phyloP scores from a whole-genome alignment of 1,140 invertebrate genomes.

The Archivesica marissinica region DNA sequence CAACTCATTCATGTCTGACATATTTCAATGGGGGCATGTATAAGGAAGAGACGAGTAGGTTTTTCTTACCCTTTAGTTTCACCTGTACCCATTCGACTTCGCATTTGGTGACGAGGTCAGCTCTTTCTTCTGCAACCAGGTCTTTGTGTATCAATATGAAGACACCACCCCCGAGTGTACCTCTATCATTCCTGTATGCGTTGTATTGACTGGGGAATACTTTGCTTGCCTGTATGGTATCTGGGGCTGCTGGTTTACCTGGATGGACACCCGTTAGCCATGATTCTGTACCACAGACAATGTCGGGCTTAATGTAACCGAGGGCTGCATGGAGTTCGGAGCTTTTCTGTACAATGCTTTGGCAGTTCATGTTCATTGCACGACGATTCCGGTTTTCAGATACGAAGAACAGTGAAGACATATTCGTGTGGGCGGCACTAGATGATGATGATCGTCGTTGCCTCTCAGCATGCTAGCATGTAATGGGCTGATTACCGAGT shows the following conservation, averaged over 20 bases:
- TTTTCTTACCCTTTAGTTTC: conserved; percentile 4
- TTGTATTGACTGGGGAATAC: no score
- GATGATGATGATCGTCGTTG: neutral
- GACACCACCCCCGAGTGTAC: conserved; percentile 39
- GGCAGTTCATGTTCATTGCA: conserved; percentile 60
- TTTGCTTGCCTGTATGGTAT: conserved; percentile 59
- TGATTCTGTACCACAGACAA: conserved; percentile 67
- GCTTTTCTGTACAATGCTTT: conserved; percentile 62
- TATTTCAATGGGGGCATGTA: conserved; percentile 44
- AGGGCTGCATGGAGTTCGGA: conserved; percentile 47
- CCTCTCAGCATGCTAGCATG: conserved; percentile 50
- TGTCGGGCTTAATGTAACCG: conserved; percentile 63
- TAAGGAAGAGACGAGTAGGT: neutral
- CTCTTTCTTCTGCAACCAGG: conserved; percentile 37
- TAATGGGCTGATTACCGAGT: conserved; percentile 37
- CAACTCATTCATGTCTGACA: neutral
- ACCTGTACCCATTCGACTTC: conserved; percentile 60
- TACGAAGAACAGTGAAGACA: neutral
- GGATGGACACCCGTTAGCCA: conserved; percentile 65
- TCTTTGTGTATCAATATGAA: conserved; percentile 52
- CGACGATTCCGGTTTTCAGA: conserved; percentile 31
- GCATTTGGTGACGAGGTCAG: conserved; percentile 41
- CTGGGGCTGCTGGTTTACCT: conserved; percentile 6
- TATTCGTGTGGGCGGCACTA: neutral
- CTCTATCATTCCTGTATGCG: no score